Evolutionary conservation across 2,113 vertebrate genomes (phyloP).

Genomic region (Pan troglodytes): NHGRI_mPanTro3-v2.1_pri NC_072398.2:143802001-143802500

Average conservation of each 20-base stretch:
- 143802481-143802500: constrained; percentile 79
- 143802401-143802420: constrained; percentile 41
- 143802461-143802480: constrained; percentile 82
- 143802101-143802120: constrained; percentile 91
- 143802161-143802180: constrained; percentile 97
- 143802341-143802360: background rate
- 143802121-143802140: constrained; percentile 96
- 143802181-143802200: constrained; percentile 96
- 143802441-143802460: constrained; percentile 67
- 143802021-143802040: constrained; percentile 92
- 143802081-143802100: constrained; percentile 90
- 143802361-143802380: background rate
- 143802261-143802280: constrained; percentile 95
- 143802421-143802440: constrained; percentile 66
- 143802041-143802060: constrained; percentile 92
- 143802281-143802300: constrained; percentile 94
- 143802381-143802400: background rate
- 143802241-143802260: constrained; percentile 98
- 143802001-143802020: constrained; percentile 92
- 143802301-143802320: constrained; percentile 90
- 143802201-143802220: constrained; percentile 98
- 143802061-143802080: constrained; percentile 92
- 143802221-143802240: constrained; percentile 96
- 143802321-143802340: constrained; percentile 81
- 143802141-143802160: constrained; percentile 99